phyloP scores from a whole-genome alignment of 2,113 vertebrate species.

The Colossoma macropomum region DNA sequence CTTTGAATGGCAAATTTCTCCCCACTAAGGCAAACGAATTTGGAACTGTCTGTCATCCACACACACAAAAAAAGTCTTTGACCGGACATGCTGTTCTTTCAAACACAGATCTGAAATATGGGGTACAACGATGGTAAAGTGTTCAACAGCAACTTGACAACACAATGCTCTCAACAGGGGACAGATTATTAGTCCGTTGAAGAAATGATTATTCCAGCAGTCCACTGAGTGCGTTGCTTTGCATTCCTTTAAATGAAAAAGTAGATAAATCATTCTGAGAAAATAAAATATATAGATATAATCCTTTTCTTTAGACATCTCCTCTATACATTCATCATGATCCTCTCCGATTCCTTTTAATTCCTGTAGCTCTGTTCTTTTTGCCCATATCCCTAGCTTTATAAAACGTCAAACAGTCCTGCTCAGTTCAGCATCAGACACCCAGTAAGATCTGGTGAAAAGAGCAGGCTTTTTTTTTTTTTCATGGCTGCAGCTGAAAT shows the following conservation, averaged over 20 bases:
- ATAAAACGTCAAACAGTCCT: constrained; percentile 1
- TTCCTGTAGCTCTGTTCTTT: no score
- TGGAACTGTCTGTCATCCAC: background rate
- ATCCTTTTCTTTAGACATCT: constrained; percentile 26
- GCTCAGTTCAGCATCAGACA: background rate
- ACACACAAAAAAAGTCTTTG: background rate
- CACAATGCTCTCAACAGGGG: constrained; percentile 10
- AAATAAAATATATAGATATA: constrained; percentile 48
- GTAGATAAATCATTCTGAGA: constrained; percentile 50
- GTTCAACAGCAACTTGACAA: constrained; percentile 38
- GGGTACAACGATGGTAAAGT: background rate
- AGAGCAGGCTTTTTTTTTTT: background rate
- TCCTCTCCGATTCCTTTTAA: background rate
- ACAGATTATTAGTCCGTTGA: constrained; percentile 25
- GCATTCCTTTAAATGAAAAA: constrained; percentile 47
- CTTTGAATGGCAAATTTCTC: background rate
- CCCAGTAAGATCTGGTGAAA: constrained; percentile 4
- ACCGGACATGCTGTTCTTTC: background rate
- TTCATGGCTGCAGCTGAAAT: constrained; percentile 12
- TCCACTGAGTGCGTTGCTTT: constrained; percentile 57
- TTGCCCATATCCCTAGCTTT: background rate
- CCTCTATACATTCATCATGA: constrained; percentile 27
- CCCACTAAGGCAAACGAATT: background rate
- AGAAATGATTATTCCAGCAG: constrained; percentile 28
- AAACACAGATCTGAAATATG: constrained; percentile 3